These are phyloP conservation scores for Valencia hispanica DNA, from an alignment of 2,797 vertebrate genomes.

Conservation along the genomic window DNA sequence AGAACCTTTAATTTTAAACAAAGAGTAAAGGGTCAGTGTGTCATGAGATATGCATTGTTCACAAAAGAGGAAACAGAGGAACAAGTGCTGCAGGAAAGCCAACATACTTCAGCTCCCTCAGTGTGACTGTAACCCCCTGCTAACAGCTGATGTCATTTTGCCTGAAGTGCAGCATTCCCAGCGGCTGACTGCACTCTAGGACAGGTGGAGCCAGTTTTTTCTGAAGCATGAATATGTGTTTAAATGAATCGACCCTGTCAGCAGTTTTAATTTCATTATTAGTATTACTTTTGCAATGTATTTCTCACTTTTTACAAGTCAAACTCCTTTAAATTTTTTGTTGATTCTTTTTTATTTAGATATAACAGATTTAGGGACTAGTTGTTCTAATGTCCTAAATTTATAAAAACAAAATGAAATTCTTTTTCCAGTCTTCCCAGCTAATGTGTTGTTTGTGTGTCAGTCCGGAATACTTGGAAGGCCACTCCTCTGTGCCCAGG, in stretches of 20 bases:
- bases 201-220: conserved; percentile 58
- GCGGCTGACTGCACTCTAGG: conserved; percentile 37
- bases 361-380: not conserved
- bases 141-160: conserved; percentile 50
- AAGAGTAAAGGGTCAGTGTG: not conserved
- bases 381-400: not conserved
- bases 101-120: conserved; percentile 42
- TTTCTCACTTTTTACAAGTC: not conserved
- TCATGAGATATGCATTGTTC: conserved; percentile 19
- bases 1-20: too few species aligned
- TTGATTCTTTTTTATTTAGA: not conserved
- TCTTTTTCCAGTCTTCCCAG: not conserved
- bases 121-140: conserved; percentile 8
- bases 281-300: not conserved
- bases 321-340: not conserved
- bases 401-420: not conserved
- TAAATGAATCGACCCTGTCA: conserved; percentile 33
- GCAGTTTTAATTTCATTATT: conserved; percentile 20
- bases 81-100: conserved; percentile 61
- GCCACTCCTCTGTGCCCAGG: conserved; percentile 73
- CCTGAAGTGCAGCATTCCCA: conserved; percentile 73
- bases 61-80: conserved; percentile 17
- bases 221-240: conserved; percentile 14
- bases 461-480: conserved; percentile 55
- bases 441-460: conserved; percentile 64